Percentiles rank a stretch among this genome's conserved stretches.
phyloP scores from a whole-genome alignment of 2,113 vertebrate species.

The Xerus inauris region DNA sequence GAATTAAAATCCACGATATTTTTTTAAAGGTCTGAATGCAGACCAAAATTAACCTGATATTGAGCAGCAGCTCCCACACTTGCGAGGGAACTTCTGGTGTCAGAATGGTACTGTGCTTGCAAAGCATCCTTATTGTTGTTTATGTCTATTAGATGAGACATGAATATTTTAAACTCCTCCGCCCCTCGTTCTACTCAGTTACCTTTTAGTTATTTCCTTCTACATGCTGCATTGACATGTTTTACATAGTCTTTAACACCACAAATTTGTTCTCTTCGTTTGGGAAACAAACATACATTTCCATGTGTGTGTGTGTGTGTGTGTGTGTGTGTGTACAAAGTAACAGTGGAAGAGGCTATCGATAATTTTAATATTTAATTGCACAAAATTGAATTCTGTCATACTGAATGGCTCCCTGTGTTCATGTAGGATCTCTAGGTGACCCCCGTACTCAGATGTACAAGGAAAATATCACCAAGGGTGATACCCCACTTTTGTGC shows the following conservation, averaged over 20 bases:
- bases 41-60: background rate
- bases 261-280: conserved; percentile 16
- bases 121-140: background rate
- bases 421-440: conserved; percentile 18
- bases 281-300: background rate
- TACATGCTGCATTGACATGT: background rate
- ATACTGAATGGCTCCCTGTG: conserved; percentile 39
- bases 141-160: background rate
- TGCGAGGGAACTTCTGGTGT: background rate
- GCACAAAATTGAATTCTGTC: conserved; percentile 31
- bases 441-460: background rate
- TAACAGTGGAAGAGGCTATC: background rate
- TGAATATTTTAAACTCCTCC: background rate
- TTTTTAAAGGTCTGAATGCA: background rate
- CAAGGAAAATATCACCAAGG: background rate
- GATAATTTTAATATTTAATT: conserved; percentile 26
- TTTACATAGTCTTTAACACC: background rate
- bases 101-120: background rate
- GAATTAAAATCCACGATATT: background rate
- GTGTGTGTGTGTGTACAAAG: background rate
- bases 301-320: background rate
- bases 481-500: background rate
- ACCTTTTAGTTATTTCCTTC: background rate
- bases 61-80: background rate
- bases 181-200: background rate